Percentiles rank a stretch among this genome's conserved stretches.
These are phyloP conservation scores for Ashinkailepas kermadecensis DNA, from an alignment of 2,888 invertebrate species.

Conservation along the genomic window DNA sequence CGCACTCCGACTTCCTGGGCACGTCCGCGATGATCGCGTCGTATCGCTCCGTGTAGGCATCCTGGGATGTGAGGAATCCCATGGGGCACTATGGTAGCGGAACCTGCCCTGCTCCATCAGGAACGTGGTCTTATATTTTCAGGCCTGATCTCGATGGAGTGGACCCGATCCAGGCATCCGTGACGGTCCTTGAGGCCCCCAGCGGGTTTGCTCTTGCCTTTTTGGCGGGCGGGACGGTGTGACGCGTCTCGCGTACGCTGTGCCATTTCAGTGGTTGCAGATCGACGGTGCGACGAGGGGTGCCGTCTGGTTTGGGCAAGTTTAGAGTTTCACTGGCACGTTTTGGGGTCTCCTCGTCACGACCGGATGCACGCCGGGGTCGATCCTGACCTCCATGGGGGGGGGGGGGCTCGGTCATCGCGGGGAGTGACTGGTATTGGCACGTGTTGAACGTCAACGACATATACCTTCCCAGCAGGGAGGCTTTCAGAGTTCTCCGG, in stretches of 20 bases:
- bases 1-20: slow-evolving; percentile 21
- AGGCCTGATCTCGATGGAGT: not conserved
- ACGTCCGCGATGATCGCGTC: slow-evolving; percentile 23
- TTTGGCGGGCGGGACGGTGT: slow-evolving; percentile 10
- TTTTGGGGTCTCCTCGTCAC: not conserved
- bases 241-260: slow-evolving; percentile 21
- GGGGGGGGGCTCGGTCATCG: not conserved
- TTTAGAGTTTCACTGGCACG: not conserved
- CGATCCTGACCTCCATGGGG: slow-evolving; percentile 14
- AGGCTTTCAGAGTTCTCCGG: not conserved
- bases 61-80: slow-evolving; percentile 22
- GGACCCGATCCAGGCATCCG: slow-evolving; percentile 22
- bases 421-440: not conserved
- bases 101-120: slow-evolving; percentile 6
- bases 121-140: slow-evolving; percentile 21
- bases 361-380: not conserved
- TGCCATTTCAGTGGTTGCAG: not conserved
- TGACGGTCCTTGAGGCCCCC: slow-evolving; percentile 12
- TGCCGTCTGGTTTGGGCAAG: not conserved
- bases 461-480: slow-evolving; percentile 1
- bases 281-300: slow-evolving; percentile 17
- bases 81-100: slow-evolving; percentile 19
- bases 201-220: not conserved
- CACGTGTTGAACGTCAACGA: slow-evolving; percentile 12
- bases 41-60: slow-evolving; percentile 18